Conservation (phyloP, 2,888 invertebrate species). For the Agriopis marginaria region DNA sequence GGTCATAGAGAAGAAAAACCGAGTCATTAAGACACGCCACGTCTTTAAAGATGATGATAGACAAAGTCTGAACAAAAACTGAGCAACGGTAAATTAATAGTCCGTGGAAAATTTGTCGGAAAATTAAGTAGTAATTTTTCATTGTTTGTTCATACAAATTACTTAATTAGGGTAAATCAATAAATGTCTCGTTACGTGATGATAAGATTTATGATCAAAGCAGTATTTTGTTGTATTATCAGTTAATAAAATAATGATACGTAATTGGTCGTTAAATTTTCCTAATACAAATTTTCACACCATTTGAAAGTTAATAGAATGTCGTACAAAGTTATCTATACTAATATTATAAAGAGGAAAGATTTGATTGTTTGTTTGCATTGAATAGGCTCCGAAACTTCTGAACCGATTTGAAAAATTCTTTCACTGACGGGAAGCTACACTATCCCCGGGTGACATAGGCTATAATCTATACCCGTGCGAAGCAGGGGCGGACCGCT, state of each 20-base stretch:
- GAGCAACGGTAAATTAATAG: background rate
- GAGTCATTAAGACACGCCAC: too few relatives aligned
- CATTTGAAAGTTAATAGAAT: slow-evolving; percentile 1
- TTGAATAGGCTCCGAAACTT: too few relatives aligned
- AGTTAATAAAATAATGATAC: background rate
- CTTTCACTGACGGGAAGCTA: too few relatives aligned
- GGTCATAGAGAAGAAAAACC: background rate
- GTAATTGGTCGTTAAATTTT: background rate
- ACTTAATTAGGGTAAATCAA: slow-evolving; percentile 49
- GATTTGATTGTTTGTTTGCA: too few relatives aligned
- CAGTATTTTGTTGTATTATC: slow-evolving; percentile 35
- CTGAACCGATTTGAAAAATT: too few relatives aligned
- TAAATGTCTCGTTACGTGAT: slow-evolving; percentile 53
- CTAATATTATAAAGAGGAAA: too few relatives aligned
- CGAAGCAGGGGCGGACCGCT: too few relatives aligned
- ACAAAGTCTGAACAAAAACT: background rate
- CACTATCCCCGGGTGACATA: too few relatives aligned
- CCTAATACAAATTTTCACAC: background rate
- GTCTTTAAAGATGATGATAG: too few relatives aligned
- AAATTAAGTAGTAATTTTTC: slow-evolving; percentile 39
- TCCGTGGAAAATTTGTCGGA: slow-evolving; percentile 31
- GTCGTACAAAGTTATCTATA: slow-evolving; percentile 21
- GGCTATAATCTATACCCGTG: too few relatives aligned
- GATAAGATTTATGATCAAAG: slow-evolving; percentile 49
- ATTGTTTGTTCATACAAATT: slow-evolving; percentile 42